Evolutionary conservation across 2,888 invertebrate species (phyloP).

Genomic region (Megalurothrips usitatus): DNA sequence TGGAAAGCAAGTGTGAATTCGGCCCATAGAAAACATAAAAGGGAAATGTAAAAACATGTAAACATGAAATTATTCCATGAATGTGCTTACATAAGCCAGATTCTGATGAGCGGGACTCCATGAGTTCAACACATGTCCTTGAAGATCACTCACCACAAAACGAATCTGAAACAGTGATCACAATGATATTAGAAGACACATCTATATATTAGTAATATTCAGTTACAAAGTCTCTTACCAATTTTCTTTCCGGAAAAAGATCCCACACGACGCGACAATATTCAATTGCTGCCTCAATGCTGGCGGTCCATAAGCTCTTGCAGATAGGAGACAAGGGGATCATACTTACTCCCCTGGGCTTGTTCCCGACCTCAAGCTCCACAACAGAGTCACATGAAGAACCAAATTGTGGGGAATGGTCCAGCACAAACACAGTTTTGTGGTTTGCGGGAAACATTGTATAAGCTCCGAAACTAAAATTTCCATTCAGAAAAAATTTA

Average conservation of each 20-base stretch:
- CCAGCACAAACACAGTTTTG: constrained; percentile 93
- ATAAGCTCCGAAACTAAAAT: background rate
- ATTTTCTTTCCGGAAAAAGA: constrained; percentile 84
- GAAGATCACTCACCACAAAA: constrained; percentile 82
- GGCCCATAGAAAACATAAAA: constrained; percentile 34
- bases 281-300: constrained; percentile 91
- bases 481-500: background rate
- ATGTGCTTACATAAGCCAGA: constrained; percentile 68
- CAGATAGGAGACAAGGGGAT: constrained; percentile 78
- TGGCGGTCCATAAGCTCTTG: constrained; percentile 94
- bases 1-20: background rate
- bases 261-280: constrained; percentile 97
- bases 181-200: background rate
- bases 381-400: constrained; percentile 75
- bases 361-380: constrained; percentile 71
- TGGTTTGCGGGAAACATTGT: constrained; percentile 73
- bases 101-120: constrained; percentile 83
- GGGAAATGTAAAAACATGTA: constrained; percentile 29
- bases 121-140: constrained; percentile 76
- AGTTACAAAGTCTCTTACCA: constrained; percentile 53
- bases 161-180: constrained; percentile 56
- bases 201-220: constrained; percentile 1
- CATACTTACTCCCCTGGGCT: constrained; percentile 63
- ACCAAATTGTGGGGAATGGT: constrained; percentile 88
- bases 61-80: constrained; percentile 31